Base-by-base conservation (phyloP, 2,888 invertebrate genomes). In the Stenotaenia linearis region DNA sequence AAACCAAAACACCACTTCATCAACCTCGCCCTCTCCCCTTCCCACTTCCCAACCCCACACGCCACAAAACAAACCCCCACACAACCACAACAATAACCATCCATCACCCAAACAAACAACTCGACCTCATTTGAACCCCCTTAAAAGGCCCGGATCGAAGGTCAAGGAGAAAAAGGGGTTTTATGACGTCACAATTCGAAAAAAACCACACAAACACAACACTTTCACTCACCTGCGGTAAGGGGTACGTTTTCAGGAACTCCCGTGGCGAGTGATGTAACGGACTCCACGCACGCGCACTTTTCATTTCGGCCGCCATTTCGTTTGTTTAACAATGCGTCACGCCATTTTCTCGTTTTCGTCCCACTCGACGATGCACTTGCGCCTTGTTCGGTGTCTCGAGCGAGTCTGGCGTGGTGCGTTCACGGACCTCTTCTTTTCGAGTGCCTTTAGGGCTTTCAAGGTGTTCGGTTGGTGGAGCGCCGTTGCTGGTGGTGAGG, bases 161-260 rank as follows among this genome's bases (percentile, higher is more conserved):
- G 40, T 40, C 40, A 40, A 40, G 40, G 40, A 5, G 15, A 40
- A 40, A 40, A 40, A 40, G 40, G 40, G 40, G 40, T 40, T 40
- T 40, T 2, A 15, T 40, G 40, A 40, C 40, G 15, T 40, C 40
- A 40, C 40, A 7, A 40, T 12, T 15, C 40, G 15, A 40, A 40
- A 2, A 15, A 40, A 7, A 15, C 15, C 40, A 40, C 40, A 40
- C 9, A 40, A 40, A 5, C 5, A 7, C 15, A 40, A 40, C 5
- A 40, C 9, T 12, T 15, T 12, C 40, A 40, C 40, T 90, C 30
- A 90, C 90, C 80, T 90, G 87, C 5, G 90, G 90, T 82, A 90
- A 85, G 30, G 90, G 89, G 84, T 90, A 90, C 85, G 89, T 88
- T 83, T 90, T 90, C 84, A 90, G 88, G 84, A 90, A 90, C 83